Percentiles rank a stretch among this genome's conserved stretches.
Conservation (phyloP, 2,888 invertebrate species). For the Brachycybe producta region DNA sequence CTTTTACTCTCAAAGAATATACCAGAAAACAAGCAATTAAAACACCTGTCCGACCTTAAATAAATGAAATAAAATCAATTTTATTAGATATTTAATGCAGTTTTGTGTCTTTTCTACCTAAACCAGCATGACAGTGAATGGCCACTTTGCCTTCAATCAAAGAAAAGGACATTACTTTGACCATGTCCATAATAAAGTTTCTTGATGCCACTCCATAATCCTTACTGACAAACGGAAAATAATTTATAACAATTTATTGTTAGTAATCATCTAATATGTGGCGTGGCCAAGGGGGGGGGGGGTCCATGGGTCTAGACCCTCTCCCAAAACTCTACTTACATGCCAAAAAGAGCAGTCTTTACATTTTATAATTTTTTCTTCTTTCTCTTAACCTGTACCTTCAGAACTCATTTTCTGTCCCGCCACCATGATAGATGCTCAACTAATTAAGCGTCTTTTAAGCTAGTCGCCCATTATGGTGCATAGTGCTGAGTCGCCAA, state of each 20-base stretch:
- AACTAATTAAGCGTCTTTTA: neutral
- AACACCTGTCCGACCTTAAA: slow-evolving; percentile 65
- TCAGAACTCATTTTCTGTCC: no score
- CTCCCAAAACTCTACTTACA: no score
- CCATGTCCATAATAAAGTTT: slow-evolving; percentile 67
- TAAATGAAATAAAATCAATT: slow-evolving; percentile 16
- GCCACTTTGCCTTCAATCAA: slow-evolving; percentile 67
- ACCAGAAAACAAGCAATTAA: slow-evolving; percentile 75
- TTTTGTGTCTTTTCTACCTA: slow-evolving; percentile 29
- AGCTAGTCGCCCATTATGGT: no score
- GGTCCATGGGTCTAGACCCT: no score
- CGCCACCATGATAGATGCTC: no score
- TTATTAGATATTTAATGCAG: neutral
- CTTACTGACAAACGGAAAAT: slow-evolving; percentile 44
- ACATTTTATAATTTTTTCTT: no score
- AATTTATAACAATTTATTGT: neutral
- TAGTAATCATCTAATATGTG: neutral
- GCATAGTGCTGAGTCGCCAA: no score
- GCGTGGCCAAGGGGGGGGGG: no score
- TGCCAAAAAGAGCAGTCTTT: no score
- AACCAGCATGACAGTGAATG: slow-evolving; percentile 71
- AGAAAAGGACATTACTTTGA: slow-evolving; percentile 77
- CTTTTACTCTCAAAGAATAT: slow-evolving; percentile 54
- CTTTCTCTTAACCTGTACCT: no score
- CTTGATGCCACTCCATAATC: slow-evolving; percentile 72